phyloP scores from a whole-genome alignment of 2,797 vertebrate genomes.

The Euphonia xanthogaster region DNA sequence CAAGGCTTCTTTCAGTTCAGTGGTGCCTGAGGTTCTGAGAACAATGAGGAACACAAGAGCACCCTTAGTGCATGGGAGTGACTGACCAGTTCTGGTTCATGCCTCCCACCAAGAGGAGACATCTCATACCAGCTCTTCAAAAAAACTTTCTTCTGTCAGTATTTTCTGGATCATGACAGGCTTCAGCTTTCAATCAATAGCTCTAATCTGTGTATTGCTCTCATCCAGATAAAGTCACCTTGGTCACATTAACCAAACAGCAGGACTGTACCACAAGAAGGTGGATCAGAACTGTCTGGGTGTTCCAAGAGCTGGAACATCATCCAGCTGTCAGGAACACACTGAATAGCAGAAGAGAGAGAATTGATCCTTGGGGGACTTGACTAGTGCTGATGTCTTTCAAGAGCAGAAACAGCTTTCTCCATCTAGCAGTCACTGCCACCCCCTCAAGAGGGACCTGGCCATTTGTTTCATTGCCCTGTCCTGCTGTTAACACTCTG shows the following conservation, averaged over 20 bases:
- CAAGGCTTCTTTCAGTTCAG: background rate
- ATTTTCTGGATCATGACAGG: background rate
- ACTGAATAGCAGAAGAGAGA: background rate
- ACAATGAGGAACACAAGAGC: background rate
- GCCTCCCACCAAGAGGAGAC: background rate
- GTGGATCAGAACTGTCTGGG: background rate
- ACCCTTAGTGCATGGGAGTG: background rate
- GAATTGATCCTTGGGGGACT: background rate
- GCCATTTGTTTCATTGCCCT: background rate
- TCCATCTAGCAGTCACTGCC: background rate
- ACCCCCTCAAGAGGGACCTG: background rate
- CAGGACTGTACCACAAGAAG: background rate
- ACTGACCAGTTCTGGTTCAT: background rate
- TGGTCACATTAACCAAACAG: background rate
- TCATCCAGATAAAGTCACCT: background rate
- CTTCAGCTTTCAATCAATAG: background rate
- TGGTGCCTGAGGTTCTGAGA: background rate
- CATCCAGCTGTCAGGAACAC: background rate
- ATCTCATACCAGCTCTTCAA: background rate
- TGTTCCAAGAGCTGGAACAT: background rate
- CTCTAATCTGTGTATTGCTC: background rate
- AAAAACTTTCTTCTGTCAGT: background rate
- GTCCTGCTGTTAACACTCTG: background rate
- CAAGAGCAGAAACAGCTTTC: background rate
- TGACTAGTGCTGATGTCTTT: background rate